Evolutionary conservation across 2,113 vertebrate species (phyloP).

Genomic region (Menura novaehollandiae): DNA sequence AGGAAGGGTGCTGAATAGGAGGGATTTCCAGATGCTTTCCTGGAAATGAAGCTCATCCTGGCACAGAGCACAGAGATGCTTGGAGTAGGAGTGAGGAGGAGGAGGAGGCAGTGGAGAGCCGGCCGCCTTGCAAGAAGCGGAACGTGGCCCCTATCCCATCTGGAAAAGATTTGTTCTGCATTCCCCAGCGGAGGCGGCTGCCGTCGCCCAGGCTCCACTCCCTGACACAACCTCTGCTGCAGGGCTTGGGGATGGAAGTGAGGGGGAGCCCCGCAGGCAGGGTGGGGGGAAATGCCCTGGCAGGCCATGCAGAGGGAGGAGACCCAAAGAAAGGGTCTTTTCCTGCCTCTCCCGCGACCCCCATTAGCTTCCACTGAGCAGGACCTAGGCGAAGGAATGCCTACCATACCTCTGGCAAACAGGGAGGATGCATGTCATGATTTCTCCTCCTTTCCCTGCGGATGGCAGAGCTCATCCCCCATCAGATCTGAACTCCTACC

Average conservation of each 20-base stretch:
- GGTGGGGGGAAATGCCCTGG: not conserved
- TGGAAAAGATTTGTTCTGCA: slow-evolving; percentile 77
- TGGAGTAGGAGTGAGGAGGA: not conserved
- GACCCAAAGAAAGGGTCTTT: not conserved
- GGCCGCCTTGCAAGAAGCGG: not conserved
- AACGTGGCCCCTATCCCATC: slow-evolving; percentile 40
- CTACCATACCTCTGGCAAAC: not conserved
- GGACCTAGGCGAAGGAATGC: not conserved
- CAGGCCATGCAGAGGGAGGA: not conserved
- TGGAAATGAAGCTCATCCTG: not conserved
- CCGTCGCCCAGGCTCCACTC: not conserved
- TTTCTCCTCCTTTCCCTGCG: not conserved
- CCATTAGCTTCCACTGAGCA: not conserved
- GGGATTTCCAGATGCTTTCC: not conserved
- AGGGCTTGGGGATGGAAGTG: not conserved
- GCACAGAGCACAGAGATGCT: not conserved
- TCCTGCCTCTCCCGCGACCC: not conserved
- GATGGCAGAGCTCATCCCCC: not conserved
- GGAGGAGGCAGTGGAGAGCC: not conserved
- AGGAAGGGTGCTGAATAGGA: not conserved
- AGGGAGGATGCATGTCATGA: not conserved
- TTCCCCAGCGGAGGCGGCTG: slow-evolving; percentile 44
- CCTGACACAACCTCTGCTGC: not conserved
- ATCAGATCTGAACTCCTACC: not conserved
- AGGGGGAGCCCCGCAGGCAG: not conserved